Conservation (phyloP, 2,797 vertebrate genomes). For the Harpagifer antarcticus region DNA sequence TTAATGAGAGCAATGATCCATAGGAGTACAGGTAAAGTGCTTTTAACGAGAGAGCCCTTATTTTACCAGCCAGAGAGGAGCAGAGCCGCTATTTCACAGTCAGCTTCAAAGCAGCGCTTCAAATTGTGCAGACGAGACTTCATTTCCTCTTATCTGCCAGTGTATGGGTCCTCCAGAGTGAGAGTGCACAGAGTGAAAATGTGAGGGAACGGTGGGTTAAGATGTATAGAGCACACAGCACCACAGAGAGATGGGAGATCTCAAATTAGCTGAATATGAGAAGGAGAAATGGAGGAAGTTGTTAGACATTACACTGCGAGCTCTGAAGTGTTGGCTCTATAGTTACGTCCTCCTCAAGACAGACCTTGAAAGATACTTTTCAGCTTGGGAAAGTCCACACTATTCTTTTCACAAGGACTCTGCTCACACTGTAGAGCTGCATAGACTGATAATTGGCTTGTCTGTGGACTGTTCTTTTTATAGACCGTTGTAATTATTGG, state of each 20-base stretch:
- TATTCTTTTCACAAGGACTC: constrained; percentile 57
- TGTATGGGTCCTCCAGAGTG: constrained; percentile 81
- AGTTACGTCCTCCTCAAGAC: constrained; percentile 72
- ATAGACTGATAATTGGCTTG: constrained; percentile 20
- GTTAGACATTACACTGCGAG: constrained; percentile 71
- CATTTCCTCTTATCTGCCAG: constrained; percentile 83
- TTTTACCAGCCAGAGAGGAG: constrained; percentile 77
- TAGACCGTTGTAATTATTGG: constrained; percentile 17
- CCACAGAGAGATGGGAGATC: constrained; percentile 70
- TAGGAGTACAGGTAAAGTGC: constrained; percentile 83
- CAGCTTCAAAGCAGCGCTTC: constrained; percentile 83
- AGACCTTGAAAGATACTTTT: constrained; percentile 69
- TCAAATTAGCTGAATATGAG: constrained; percentile 79
- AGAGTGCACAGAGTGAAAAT: constrained; percentile 78
- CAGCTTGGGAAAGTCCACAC: constrained; percentile 52
- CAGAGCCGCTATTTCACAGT: constrained; percentile 77
- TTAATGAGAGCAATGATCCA: constrained; percentile 83
- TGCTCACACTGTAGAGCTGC: constrained; percentile 29
- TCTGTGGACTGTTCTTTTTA: constrained; percentile 16
- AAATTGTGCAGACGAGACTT: constrained; percentile 83
- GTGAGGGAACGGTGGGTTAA: constrained; percentile 79
- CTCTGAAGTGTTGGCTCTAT: constrained; percentile 60
- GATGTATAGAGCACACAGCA: constrained; percentile 73
- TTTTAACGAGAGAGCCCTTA: constrained; percentile 84
- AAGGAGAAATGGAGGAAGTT: constrained; percentile 74